phyloP scores from a whole-genome alignment of 2,888 invertebrate genomes.

The Heteropelma amictum region DNA sequence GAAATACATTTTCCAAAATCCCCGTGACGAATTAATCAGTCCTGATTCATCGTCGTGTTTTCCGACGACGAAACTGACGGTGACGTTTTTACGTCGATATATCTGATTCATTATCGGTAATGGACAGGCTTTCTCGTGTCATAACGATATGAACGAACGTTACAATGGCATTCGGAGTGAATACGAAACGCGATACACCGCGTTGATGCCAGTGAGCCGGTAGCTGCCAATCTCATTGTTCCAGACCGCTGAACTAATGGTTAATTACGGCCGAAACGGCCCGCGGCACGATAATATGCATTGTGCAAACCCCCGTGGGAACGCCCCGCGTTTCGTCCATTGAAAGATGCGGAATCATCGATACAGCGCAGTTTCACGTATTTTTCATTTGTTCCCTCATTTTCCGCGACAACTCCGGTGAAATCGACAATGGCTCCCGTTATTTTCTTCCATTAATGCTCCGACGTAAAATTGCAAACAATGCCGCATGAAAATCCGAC shows the following conservation, averaged over 20 bases:
- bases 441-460: too few species aligned
- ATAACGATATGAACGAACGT: constrained; percentile 13
- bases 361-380: not conserved
- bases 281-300: constrained; percentile 26
- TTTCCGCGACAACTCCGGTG: too few species aligned
- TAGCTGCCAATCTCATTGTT: constrained; percentile 57
- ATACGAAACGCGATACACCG: constrained; percentile 22
- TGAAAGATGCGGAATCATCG: not conserved
- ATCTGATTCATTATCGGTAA: constrained; percentile 41
- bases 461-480: too few species aligned
- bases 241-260: constrained; percentile 51
- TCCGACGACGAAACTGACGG: not conserved
- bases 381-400: too few species aligned
- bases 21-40: not conserved
- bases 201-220: constrained; percentile 24
- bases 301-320: constrained; percentile 9
- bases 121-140: constrained; percentile 5
- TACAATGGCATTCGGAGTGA: constrained; percentile 34
- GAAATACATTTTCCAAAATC: not conserved
- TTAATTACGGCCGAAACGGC: constrained; percentile 55
- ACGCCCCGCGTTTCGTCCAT: not conserved
- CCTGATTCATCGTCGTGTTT: not conserved
- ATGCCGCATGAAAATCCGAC: too few species aligned
- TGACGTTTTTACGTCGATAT: not conserved
- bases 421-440: too few species aligned